phyloP scores from a whole-genome alignment of 2,113 vertebrate genomes.

The Chloropsis hardwickii region DNA sequence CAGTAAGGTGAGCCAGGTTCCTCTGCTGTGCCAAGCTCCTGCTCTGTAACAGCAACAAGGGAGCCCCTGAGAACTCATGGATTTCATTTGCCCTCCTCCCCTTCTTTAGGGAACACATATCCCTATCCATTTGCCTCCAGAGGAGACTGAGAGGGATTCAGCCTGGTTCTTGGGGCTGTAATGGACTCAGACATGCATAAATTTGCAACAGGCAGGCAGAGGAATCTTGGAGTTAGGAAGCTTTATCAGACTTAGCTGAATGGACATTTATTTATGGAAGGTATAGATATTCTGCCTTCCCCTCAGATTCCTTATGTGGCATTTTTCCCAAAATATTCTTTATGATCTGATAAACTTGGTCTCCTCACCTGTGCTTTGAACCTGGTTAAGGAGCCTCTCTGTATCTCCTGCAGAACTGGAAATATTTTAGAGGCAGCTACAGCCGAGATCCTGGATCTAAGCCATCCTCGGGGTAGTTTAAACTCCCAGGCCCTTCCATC shows the following conservation, averaged over 20 bases:
- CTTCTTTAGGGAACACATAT: not conserved
- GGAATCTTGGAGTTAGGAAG: not conserved
- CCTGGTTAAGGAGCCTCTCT: not conserved
- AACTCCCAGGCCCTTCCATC: not conserved
- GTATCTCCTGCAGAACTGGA: not conserved
- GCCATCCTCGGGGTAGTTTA: not conserved
- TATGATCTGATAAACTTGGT: not conserved
- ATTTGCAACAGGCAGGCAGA: not conserved
- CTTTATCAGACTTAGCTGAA: not conserved
- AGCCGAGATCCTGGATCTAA: not conserved
- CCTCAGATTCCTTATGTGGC: not conserved
- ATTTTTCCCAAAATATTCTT: not conserved
- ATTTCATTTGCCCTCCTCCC: not conserved
- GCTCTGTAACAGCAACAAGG: not conserved
- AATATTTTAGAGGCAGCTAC: not conserved
- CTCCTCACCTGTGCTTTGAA: not conserved
- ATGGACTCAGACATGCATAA: not conserved
- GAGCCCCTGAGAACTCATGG: fast-evolving
- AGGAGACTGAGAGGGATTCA: not conserved
- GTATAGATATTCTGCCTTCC: not conserved
- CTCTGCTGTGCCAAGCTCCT: not conserved
- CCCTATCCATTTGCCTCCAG: not conserved
- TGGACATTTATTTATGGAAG: not conserved
- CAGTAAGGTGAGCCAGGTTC: not conserved
- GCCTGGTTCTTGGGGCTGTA: not conserved